Percentiles rank a stretch among this genome's conserved stretches.
phyloP scores from a whole-genome alignment of 2,888 invertebrate species.

The Acronicta aceris region DNA sequence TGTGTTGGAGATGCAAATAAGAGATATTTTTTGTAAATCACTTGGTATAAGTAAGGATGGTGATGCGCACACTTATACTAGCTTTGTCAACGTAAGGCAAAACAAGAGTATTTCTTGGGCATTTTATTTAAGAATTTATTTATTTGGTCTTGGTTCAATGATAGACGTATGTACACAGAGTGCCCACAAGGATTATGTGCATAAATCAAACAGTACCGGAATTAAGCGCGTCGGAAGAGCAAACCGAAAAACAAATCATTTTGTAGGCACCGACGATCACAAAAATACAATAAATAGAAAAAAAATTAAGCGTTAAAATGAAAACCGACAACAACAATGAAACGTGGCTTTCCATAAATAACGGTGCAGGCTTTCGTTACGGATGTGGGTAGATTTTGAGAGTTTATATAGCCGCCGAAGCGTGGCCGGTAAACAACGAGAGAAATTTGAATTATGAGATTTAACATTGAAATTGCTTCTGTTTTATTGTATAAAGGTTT shows the following conservation, averaged over 20 bases:
- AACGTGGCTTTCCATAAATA: slow-evolving; percentile 87
- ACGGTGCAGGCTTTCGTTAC: slow-evolving; percentile 85
- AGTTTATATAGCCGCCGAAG: slow-evolving; percentile 82
- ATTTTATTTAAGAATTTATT: slow-evolving; percentile 67
- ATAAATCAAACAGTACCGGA: slow-evolving; percentile 77
- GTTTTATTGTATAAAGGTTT: slow-evolving; percentile 81
- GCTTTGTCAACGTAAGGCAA: slow-evolving; percentile 72
- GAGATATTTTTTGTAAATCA: slow-evolving; percentile 81
- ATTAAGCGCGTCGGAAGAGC: slow-evolving; percentile 74
- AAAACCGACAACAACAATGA: slow-evolving; percentile 86
- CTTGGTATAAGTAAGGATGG: slow-evolving; percentile 70
- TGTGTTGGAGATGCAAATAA: slow-evolving; percentile 83
- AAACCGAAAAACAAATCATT: slow-evolving; percentile 81
- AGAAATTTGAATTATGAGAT: slow-evolving; percentile 85
- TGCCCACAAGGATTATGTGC: slow-evolving; percentile 54
- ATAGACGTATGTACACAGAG: slow-evolving; percentile 59
- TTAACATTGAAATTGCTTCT: slow-evolving; percentile 81
- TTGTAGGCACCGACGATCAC: slow-evolving; percentile 65
- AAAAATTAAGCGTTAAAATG: slow-evolving; percentile 85
- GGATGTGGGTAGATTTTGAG: slow-evolving; percentile 87
- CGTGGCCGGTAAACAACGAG: slow-evolving; percentile 81
- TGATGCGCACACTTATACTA: slow-evolving; percentile 60
- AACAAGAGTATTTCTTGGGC: slow-evolving; percentile 73
- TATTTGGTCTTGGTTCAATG: slow-evolving; percentile 66
- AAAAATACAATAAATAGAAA: slow-evolving; percentile 78